These are phyloP conservation scores for Choloepus hoffmanni DNA, from an alignment of 2,113 vertebrate species.

Conservation along the genomic window DNA sequence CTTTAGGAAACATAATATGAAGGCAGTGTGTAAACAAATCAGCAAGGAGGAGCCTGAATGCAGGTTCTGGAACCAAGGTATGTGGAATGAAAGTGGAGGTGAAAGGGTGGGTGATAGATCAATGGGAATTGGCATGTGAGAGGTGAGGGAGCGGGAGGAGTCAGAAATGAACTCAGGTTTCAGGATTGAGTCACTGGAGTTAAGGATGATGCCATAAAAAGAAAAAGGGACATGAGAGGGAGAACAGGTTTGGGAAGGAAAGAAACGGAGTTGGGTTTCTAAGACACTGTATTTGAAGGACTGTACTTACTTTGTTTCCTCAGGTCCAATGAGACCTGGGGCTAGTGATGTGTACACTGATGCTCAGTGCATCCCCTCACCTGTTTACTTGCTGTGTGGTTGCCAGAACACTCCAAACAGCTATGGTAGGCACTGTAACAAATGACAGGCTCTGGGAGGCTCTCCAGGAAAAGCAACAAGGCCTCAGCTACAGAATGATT, in stretches of 20 bases:
- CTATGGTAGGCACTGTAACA: constrained; percentile 90
- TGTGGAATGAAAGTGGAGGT: not conserved
- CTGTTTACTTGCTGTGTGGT: constrained; percentile 90
- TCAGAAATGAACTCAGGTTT: constrained; percentile 66
- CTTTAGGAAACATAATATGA: not conserved
- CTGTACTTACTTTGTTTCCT: not conserved
- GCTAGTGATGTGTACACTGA: not conserved
- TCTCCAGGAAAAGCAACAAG: constrained; percentile 96
- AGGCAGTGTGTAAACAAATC: not conserved
- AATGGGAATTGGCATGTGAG: not conserved
- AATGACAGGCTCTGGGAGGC: constrained; percentile 96
- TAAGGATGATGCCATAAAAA: constrained; percentile 63
- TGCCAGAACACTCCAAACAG: constrained; percentile 90
- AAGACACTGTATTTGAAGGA: not conserved
- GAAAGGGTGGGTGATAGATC: not conserved
- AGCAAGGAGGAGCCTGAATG: not conserved
- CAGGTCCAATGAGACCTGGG: not conserved
- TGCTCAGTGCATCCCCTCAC: constrained; percentile 79
- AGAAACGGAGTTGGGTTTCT: not conserved
- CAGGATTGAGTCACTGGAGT: constrained; percentile 64
- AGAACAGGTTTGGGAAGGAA: constrained; percentile 68
- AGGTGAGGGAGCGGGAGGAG: not conserved
- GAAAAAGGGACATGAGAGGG: constrained; percentile 41
- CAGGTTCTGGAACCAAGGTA: not conserved
- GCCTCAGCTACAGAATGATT: constrained; percentile 97